Evolutionary conservation across 2,797 vertebrate species (phyloP).

Genomic region (Tragelaphus eurycerus): DNA sequence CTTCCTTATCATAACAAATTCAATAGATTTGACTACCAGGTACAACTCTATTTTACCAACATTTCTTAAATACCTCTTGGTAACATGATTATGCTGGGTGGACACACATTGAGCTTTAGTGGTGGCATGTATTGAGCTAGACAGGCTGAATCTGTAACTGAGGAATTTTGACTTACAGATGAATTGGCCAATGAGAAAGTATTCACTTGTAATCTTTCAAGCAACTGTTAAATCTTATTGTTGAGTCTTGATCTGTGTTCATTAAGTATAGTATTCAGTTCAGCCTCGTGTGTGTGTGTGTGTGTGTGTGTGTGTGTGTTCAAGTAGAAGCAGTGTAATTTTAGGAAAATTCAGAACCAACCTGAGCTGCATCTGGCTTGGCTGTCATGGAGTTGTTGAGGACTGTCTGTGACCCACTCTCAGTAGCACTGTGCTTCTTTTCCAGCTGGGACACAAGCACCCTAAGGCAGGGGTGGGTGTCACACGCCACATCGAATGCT

Average conservation of each 20-base stretch:
- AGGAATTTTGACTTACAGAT: conserved; percentile 30
- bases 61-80: conserved; percentile 23
- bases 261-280: background rate
- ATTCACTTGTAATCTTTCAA: conserved; percentile 16
- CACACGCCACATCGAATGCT: background rate
- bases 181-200: conserved; percentile 29
- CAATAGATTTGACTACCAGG: conserved; percentile 1
- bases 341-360: background rate
- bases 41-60: background rate
- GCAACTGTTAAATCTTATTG: conserved; percentile 6
- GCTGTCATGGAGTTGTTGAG: background rate
- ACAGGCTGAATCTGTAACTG: background rate
- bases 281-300: background rate
- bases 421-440: background rate
- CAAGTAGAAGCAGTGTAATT: background rate
- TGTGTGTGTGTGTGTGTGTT: background rate
- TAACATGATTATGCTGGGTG: background rate
- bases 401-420: background rate
- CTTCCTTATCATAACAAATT: conserved; percentile 35
- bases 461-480: background rate
- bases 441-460: background rate
- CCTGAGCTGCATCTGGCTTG: background rate
- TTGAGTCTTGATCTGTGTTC: conserved; percentile 43
- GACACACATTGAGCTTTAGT: background rate
- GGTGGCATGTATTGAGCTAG: background rate